Evolutionary conservation across 2,113 vertebrate genomes (phyloP), one percentile per base, ranked within the genome.

Genomic region (Marcusenius ussheri): DNA sequence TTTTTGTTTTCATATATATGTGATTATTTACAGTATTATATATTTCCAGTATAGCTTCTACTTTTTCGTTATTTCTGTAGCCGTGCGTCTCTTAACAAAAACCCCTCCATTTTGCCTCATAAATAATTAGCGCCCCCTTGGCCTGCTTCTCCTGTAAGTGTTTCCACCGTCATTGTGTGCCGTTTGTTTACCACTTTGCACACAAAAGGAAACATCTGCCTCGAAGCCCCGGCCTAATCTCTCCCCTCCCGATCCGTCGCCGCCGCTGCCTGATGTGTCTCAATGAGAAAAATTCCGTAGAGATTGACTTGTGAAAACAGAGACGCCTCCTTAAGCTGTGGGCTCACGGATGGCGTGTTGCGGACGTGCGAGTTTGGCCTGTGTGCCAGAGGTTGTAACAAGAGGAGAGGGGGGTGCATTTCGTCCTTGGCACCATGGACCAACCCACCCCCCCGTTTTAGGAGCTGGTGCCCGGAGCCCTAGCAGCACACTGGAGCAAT

Each of bases 331-430:
- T 8, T 11, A 17, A 51, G 92, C 70, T 46, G 56, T 86, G 39
- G 49, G 90, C 91, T 93, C 91, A 95, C 92, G 93, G 92, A 93
- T 90, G 89, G 89, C 85, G 77, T 88, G 91, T 91, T 89, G 91
- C 91, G 80, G 49, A 80, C 47, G 92, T 93, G 89, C 89, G 89
- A 90, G 91, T 93, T 92, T 39, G 13, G 93, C 92, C 91, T 94
- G 92, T 90, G 51, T 90, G 87, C 90, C 89, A 89, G 90, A 85
- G 89, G 92, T 93, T 93, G 91, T 91, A 92, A 92, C 91, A 93
- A 95, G 94, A 95, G 95, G 86, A 21, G 83, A 66, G 50, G 53
- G 70, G 80, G 84, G 91, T 91, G 92, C 88, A 89, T 83, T 50
- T 87, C 31, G 77, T 31, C 50, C 50, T 58, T 8, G 27, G 50